These are phyloP conservation scores for Marisa cornuarietis DNA, from an alignment of 1,140 invertebrate species.

Conservation along the genomic window DNA sequence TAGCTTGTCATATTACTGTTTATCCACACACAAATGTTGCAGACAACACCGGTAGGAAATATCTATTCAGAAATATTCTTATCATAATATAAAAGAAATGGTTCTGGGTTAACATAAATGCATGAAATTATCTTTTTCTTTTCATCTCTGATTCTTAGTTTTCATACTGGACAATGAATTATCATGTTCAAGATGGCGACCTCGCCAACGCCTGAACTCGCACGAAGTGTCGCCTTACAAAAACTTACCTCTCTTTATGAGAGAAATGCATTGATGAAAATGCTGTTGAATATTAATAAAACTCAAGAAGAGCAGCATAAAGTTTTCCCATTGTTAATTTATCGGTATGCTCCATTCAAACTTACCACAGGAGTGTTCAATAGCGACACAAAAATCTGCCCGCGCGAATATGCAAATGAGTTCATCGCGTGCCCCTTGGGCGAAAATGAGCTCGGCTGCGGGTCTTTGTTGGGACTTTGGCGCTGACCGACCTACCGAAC, in stretches of 20 bases:
- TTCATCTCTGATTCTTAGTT: too few species aligned
- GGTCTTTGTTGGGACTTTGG: neutral
- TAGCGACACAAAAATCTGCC: neutral
- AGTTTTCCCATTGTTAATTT: neutral
- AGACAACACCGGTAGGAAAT: neutral
- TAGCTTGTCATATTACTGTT: neutral
- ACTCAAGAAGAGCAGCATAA: too few species aligned
- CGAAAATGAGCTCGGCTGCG: neutral
- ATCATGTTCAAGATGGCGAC: conserved; percentile 19
- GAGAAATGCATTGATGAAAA: too few species aligned
- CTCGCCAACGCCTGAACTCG: neutral
- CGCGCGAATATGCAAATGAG: conserved; percentile 4
- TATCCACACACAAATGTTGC: neutral
- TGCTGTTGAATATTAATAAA: too few species aligned
- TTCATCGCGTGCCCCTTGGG: neutral
- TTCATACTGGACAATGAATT: neutral
- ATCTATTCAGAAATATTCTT: neutral
- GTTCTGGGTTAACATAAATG: too few species aligned
- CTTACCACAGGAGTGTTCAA: neutral
- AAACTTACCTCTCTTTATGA: neutral
- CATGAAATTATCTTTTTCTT: too few species aligned
- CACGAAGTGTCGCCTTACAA: neutral
- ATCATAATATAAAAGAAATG: too few species aligned
- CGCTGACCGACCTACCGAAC: too few species aligned
- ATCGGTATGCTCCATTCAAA: neutral